Evolutionary conservation across 2,888 invertebrate species (phyloP), one percentile per base, ranked within the genome.

Genomic region (Zaprionus lineosus): DNA sequence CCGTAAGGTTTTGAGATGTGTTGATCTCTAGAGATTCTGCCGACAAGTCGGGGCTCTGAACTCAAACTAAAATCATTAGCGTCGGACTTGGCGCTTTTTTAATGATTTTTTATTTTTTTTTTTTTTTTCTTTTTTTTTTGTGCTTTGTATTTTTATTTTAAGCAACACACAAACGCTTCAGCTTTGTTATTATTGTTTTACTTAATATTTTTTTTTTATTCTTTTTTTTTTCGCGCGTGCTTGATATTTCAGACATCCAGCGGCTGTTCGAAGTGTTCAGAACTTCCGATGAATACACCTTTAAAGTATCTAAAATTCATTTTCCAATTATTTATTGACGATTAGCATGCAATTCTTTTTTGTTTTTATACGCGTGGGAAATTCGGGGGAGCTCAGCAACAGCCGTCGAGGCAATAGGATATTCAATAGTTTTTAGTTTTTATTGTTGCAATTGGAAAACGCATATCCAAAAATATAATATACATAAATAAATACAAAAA

Each of bases 61-160:
- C 68, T 65, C 61, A 60, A 86, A 87, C 86, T 86, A 81, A 86
- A 86, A 74, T 79, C 70, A 57, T 72, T 82, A 56, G 65, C 75
- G 64, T 67, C 61, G 52, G 58, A 70, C 72, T 71, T 55, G 64
- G 51, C 58, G 67, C 71, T 86, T 86, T 86, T 82, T 86, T 74
- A 86, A 84, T 74, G 64, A 65, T 60, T 72, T 61, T 55, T 39
- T 33, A 44, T 71, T 41, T 46, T 34, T 19, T 19, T 39, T 31
- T 48, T 67, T 39, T 50, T 34, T 52, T 37, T 39, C 59, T 51
- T 56, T 79, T 40, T 55, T 39, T 33, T 48, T 71, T 41, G 46
- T 34, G 26, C 21, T 39, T 31, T 48, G 63, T 39, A 53, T 34
- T 52, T 37, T 39, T 61, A 53, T 56, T 79, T 40, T 47, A 21